Evolutionary conservation across 2,888 invertebrate genomes (phyloP), one percentile per base, ranked within the genome.

Genomic region (Perdita meconis): DNA sequence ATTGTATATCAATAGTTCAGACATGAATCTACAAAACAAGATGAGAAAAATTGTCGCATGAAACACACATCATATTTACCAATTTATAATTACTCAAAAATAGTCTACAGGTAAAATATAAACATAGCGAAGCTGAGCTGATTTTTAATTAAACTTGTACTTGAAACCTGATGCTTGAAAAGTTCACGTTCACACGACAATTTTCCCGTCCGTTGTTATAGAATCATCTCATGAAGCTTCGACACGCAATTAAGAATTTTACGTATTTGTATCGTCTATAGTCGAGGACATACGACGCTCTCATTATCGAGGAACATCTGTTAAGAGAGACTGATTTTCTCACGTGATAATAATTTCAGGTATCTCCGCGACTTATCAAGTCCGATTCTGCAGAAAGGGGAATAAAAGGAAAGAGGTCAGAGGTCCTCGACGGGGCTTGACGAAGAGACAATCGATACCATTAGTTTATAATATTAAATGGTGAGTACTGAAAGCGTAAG

Each of bases 401-500:
- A n/a, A n/a, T n/a, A n/a, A n/a, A n/a, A n/a, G n/a, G n/a, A n/a
- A 30, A 30, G 30, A 4, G 42, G 1, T 57, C 42, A 30, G 51
- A 42, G 56, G 24, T 66, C 40, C 57, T 76, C 65, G 77, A 70
- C 16, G 16, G 36, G 30, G 26, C 40, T 13, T 16, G 8, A 13
- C 24, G 4, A 12, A 42, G 44, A 36, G 26, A 53, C 10, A 40
- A 61, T 47, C 51, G 50, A 81, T 70, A 12, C 63, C 60, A 64
- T 69, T 42, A 30, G 42, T 77, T n/a, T 30, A 47, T 47, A 56
- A 56, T 65, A 61, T 40, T 22, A 24, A 71, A 67, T 34, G 63
- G 42, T 80, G 80, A 77, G 87, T 89, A 89, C 89, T 90, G 91
- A 87, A 91, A 89, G 89, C 88, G 88, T 84, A 89, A 90, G 81